phyloP scores from a whole-genome alignment of 2,797 vertebrate species.

The Cryptoblepharus egeriae region DNA sequence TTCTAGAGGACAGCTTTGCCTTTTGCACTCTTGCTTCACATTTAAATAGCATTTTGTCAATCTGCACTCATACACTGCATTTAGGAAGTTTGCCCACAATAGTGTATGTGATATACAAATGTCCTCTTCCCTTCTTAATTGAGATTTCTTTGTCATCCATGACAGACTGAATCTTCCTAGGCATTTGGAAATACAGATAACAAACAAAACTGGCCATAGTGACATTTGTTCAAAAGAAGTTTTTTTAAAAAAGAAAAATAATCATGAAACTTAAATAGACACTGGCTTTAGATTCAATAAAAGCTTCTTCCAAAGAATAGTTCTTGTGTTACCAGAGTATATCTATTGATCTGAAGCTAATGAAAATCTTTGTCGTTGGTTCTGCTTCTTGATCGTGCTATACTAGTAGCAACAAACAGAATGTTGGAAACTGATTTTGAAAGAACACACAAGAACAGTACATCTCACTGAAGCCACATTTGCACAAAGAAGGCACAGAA shows the following conservation, averaged over 20 bases:
- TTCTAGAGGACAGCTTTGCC: background rate
- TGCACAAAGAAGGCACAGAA: background rate
- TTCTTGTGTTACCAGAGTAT: background rate
- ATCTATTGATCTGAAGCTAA: background rate
- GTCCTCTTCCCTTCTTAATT: conserved; percentile 31
- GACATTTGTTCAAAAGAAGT: background rate
- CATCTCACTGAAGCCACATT: background rate
- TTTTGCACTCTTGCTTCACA: conserved; percentile 12
- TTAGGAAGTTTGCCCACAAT: conserved; percentile 50
- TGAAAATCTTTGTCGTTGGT: conserved; percentile 20
- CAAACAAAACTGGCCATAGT: background rate
- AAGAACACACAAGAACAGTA: too few species aligned
- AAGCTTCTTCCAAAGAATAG: background rate
- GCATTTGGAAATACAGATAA: conserved; percentile 9
- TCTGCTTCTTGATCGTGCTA: background rate
- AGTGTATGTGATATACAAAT: conserved; percentile 49
- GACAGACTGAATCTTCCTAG: conserved; percentile 40
- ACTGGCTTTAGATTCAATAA: background rate
- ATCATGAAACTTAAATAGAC: background rate
- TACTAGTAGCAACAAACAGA: too few species aligned
- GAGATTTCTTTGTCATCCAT: background rate
- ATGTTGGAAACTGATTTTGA: too few species aligned
- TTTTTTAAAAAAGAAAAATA: too few species aligned
- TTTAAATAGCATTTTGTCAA: conserved; percentile 33
- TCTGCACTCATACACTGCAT: conserved; percentile 44